Conservation (phyloP, 2,797 vertebrate species). For the Trematomus bernacchii region DNA sequence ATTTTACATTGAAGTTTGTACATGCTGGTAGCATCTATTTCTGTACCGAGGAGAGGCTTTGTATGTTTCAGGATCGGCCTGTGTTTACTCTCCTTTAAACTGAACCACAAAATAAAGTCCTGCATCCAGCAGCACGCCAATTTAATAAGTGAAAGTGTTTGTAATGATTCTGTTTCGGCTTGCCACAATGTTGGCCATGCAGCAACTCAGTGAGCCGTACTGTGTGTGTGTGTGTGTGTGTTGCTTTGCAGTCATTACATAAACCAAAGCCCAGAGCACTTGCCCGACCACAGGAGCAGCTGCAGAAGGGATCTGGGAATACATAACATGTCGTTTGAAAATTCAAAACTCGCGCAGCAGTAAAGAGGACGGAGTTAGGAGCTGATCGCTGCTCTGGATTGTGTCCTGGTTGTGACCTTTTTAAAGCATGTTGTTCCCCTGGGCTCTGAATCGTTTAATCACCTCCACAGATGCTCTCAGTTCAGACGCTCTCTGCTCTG, state of each 20-base stretch:
- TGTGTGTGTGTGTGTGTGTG: conserved; percentile 34
- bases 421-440: background rate
- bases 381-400: conserved; percentile 38
- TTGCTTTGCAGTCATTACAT: conserved; percentile 78
- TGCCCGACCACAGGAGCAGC: conserved; percentile 73
- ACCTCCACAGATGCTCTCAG: conserved; percentile 49
- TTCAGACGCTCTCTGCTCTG: conserved; percentile 10
- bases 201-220: conserved; percentile 62
- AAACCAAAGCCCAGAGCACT: conserved; percentile 77
- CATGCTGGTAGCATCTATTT: conserved; percentile 2
- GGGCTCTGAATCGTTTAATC: conserved; percentile 38
- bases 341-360: conserved; percentile 56
- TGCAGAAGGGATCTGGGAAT: conserved; percentile 75
- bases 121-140: conserved; percentile 50
- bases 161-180: conserved; percentile 69
- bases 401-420: conserved; percentile 51
- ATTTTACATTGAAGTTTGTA: conserved; percentile 4
- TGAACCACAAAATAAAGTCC: conserved; percentile 58
- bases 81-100: conserved; percentile 28
- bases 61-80: conserved; percentile 6
- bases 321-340: conserved; percentile 65
- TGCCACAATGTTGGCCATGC: conserved; percentile 60
- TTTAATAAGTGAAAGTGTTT: conserved; percentile 69
- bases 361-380: conserved; percentile 35
- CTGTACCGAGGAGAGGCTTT: conserved; percentile 1